phyloP scores from a whole-genome alignment of 2,797 vertebrate genomes.

The Naso thynnoides region DNA sequence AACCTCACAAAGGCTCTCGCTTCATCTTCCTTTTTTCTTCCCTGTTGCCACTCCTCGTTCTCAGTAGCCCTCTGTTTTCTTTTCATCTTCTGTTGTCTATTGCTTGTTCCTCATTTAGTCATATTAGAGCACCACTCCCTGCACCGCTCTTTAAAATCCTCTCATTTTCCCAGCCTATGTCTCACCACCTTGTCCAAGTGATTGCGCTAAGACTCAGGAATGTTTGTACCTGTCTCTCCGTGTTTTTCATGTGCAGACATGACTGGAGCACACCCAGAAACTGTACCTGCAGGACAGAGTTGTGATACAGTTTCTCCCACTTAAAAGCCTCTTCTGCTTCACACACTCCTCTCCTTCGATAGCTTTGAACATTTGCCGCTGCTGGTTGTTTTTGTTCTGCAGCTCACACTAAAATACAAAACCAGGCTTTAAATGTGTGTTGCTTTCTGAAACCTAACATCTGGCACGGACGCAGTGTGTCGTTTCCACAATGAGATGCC shows the following conservation, averaged over 20 bases:
- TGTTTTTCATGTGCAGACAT: slow-evolving; percentile 68
- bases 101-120: slow-evolving; percentile 69
- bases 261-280: slow-evolving; percentile 65
- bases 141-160: slow-evolving; percentile 59
- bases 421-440: slow-evolving; percentile 7
- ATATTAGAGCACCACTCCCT: slow-evolving; percentile 66
- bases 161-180: slow-evolving; percentile 61
- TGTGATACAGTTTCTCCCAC: slow-evolving; percentile 63
- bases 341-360: slow-evolving; percentile 12
- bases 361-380: slow-evolving; percentile 43
- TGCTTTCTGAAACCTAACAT: slow-evolving; percentile 38
- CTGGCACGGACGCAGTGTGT: slow-evolving; percentile 4
- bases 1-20: slow-evolving; percentile 40
- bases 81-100: slow-evolving; percentile 63
- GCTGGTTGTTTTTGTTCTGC: slow-evolving; percentile 27
- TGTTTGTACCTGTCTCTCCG: slow-evolving; percentile 53
- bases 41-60: slow-evolving; percentile 51
- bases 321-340: slow-evolving; percentile 36
- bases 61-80: slow-evolving; percentile 52
- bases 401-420: slow-evolving; percentile 38
- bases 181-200: slow-evolving; percentile 57
- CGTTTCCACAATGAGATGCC: slow-evolving; percentile 44
- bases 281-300: slow-evolving; percentile 53
- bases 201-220: slow-evolving; percentile 68
- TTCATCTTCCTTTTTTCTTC: slow-evolving; percentile 35